Evolutionary conservation across 2,888 invertebrate species (phyloP).

Genomic region (Drosophila vallismaia): DNA sequence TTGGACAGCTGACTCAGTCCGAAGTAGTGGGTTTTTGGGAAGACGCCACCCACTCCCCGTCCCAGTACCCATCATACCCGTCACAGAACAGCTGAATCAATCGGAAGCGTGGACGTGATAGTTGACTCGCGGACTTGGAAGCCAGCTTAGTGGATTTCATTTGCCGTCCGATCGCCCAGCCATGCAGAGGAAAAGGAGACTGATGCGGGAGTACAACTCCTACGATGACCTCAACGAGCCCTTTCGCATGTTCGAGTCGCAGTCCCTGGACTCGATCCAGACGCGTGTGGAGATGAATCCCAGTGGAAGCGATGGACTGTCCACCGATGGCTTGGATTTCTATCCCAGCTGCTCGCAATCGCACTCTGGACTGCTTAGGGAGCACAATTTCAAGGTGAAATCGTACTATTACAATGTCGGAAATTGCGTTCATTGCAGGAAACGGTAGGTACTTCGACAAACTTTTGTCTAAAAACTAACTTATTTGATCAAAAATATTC

Average conservation of each 20-base stretch:
- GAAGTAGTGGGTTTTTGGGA: conserved; percentile 13
- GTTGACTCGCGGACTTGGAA: conserved; percentile 11
- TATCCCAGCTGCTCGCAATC: conserved; percentile 30
- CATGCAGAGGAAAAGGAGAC: conserved; percentile 53
- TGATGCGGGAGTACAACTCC: conserved; percentile 61
- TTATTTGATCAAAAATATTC: too few species aligned
- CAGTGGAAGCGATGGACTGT: conserved; percentile 52
- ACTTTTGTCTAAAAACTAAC: background rate
- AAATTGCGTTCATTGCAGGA: conserved; percentile 67
- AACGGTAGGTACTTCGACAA: conserved; percentile 52
- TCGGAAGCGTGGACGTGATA: conserved; percentile 3
- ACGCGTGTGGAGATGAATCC: conserved; percentile 65
- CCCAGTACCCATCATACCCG: background rate
- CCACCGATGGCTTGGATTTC: conserved; percentile 36
- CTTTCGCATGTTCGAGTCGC: conserved; percentile 56
- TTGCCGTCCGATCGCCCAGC: conserved; percentile 30
- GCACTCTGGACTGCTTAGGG: conserved; percentile 53
- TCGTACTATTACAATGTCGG: conserved; percentile 63
- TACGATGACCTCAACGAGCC: conserved; percentile 58
- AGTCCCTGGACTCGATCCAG: conserved; percentile 63
- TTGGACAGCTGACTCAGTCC: conserved; percentile 23
- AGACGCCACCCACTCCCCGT: background rate
- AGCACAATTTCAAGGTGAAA: conserved; percentile 67
- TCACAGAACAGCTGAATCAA: conserved; percentile 44
- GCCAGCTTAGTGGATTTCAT: conserved; percentile 21